A percentile compares a stretch with the other conserved stretches of the same genome.
Conservation (phyloP, 2,797 vertebrate genomes). For the Gymnothorax javanicus region DNA sequence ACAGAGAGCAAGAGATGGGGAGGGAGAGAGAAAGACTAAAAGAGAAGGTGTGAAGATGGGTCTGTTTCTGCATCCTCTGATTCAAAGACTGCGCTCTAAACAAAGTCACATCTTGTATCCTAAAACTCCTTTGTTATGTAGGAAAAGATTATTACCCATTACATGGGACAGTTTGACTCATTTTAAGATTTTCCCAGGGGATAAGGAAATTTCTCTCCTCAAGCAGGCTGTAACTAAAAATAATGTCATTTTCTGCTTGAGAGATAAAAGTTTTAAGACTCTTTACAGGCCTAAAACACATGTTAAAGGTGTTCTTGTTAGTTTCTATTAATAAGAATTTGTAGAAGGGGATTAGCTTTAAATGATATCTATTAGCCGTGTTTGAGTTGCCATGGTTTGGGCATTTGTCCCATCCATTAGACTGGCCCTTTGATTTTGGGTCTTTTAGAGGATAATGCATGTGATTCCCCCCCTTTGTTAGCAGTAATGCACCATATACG, state of each 20-base stretch:
- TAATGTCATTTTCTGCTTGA: no score
- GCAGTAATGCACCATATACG: background rate
- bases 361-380: background rate
- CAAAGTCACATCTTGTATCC: no score
- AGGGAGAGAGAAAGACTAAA: slow-evolving; percentile 39
- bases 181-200: no score
- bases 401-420: background rate
- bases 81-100: no score
- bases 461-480: background rate
- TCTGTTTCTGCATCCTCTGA: background rate
- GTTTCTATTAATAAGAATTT: background rate
- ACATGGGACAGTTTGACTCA: no score
- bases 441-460: background rate
- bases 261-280: no score
- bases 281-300: no score
- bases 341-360: background rate
- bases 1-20: slow-evolving; percentile 37
- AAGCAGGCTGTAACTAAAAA: no score
- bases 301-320: no score
- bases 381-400: background rate
- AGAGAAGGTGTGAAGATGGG: slow-evolving; percentile 27
- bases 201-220: no score
- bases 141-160: no score
- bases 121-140: no score
- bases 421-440: background rate